phyloP scores from a whole-genome alignment of 2,888 invertebrate genomes.

The Fragum whitleyi region DNA sequence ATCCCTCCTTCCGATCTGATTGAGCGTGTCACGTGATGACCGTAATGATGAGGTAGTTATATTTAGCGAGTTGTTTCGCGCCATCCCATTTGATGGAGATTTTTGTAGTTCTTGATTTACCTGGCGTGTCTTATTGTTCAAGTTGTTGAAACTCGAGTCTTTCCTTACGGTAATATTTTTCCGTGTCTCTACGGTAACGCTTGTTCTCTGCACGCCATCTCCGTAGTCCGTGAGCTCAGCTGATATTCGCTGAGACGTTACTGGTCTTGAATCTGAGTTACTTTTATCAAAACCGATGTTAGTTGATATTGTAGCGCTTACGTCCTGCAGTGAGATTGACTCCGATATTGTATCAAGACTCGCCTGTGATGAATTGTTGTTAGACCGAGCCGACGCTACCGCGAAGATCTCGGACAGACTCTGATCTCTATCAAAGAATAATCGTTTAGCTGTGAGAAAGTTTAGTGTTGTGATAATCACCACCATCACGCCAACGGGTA shows the following conservation, averaged over 20 bases:
- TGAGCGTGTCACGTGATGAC: neutral
- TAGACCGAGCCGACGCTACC: neutral
- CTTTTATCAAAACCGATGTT: neutral
- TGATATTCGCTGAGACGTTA: neutral
- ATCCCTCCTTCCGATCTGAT: neutral
- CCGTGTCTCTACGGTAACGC: neutral
- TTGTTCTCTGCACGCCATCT: neutral
- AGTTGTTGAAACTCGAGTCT: neutral
- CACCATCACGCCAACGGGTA: constrained; percentile 52
- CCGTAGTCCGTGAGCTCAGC: neutral
- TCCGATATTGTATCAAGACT: neutral
- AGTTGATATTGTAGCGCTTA: too few species aligned
- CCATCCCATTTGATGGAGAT: neutral
- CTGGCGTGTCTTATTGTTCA: neutral
- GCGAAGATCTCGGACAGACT: neutral
- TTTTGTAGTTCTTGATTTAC: neutral
- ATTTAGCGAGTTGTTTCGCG: neutral
- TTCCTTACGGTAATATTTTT: neutral
- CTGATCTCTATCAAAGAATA: constrained; percentile 36
- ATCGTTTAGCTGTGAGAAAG: constrained; percentile 37
- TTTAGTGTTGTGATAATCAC: constrained; percentile 37
- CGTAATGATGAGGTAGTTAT: neutral
- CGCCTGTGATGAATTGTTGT: neutral
- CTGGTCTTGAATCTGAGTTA: neutral
- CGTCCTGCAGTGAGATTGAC: neutral